Conservation (phyloP, 2,113 vertebrate genomes). For the Agapornis roseicollis region DNA sequence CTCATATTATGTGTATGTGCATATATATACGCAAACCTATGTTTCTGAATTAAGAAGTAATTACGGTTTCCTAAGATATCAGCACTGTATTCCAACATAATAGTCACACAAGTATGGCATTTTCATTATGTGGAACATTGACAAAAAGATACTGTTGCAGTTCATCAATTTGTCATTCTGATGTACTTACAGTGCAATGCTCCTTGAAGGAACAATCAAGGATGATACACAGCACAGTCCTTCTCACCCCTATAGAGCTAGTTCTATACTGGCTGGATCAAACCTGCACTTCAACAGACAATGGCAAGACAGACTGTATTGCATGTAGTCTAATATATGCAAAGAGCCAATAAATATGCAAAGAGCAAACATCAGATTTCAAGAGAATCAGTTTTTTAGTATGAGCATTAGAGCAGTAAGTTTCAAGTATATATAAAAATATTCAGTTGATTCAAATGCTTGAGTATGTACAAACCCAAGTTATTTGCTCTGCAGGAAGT, state of each 20-base stretch:
- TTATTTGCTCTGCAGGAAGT: constrained; percentile 78
- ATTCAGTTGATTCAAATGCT: constrained; percentile 74
- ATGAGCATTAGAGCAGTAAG: constrained; percentile 80
- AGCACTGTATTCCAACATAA: constrained; percentile 86
- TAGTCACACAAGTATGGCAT: constrained; percentile 81
- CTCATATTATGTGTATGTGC: constrained; percentile 59
- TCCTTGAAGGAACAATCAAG: constrained; percentile 93
- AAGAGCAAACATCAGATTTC: constrained; percentile 83
- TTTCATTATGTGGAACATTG: constrained; percentile 84
- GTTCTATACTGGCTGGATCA: constrained; percentile 89
- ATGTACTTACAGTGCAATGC: constrained; percentile 99
- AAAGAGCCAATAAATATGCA: constrained; percentile 87
- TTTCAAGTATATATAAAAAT: constrained; percentile 75
- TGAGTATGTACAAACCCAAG: constrained; percentile 76
- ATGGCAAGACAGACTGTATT: constrained; percentile 89
- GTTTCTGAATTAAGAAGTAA: constrained; percentile 75
- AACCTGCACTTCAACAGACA: constrained; percentile 93
- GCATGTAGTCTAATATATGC: constrained; percentile 84
- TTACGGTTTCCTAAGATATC: constrained; percentile 74
- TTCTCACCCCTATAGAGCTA: constrained; percentile 92
- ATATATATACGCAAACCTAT: constrained; percentile 71
- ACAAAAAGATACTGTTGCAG: constrained; percentile 86
- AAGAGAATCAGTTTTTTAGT: constrained; percentile 77
- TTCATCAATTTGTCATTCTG: constrained; percentile 85
- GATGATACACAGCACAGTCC: constrained; percentile 92